Evolutionary conservation across 2,113 vertebrate species (phyloP).

Genomic region (Riparia riparia): DNA sequence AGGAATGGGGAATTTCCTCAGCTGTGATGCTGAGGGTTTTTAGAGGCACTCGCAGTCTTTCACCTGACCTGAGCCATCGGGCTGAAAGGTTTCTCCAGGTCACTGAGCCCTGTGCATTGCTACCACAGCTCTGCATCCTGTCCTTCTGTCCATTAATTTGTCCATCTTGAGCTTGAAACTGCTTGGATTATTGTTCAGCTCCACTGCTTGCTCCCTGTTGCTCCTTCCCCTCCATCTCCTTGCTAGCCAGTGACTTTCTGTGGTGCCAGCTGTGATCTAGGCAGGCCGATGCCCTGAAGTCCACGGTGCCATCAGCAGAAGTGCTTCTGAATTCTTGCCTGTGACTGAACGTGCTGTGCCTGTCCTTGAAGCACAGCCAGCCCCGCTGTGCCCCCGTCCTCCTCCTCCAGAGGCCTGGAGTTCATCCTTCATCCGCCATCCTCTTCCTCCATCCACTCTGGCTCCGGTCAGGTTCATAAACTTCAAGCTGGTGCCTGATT

Average conservation of each 20-base stretch:
- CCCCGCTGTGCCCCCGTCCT: background rate
- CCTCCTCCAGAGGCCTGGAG: background rate
- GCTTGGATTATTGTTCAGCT: background rate
- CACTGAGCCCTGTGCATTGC: background rate
- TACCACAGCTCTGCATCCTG: background rate
- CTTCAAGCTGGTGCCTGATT: background rate
- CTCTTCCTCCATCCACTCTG: background rate
- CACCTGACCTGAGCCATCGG: background rate
- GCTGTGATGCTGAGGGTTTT: background rate
- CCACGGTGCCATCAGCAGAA: background rate
- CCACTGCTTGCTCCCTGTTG: background rate
- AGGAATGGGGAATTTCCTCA: background rate
- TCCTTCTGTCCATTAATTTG: slow-evolving; percentile 21
- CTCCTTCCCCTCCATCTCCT: background rate
- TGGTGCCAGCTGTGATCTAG: background rate
- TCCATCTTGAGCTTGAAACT: background rate
- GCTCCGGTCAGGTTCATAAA: background rate
- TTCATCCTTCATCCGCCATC: rapidly evolving
- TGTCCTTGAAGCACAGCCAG: background rate
- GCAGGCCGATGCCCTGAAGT: background rate
- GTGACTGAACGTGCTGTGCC: background rate
- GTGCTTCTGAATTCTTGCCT: background rate
- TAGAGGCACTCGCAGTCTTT: background rate
- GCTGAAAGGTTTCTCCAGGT: background rate
- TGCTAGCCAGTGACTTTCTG: background rate